Base-by-base conservation (phyloP, 2,888 invertebrate genomes). In the Andrena hattorfiana region DNA sequence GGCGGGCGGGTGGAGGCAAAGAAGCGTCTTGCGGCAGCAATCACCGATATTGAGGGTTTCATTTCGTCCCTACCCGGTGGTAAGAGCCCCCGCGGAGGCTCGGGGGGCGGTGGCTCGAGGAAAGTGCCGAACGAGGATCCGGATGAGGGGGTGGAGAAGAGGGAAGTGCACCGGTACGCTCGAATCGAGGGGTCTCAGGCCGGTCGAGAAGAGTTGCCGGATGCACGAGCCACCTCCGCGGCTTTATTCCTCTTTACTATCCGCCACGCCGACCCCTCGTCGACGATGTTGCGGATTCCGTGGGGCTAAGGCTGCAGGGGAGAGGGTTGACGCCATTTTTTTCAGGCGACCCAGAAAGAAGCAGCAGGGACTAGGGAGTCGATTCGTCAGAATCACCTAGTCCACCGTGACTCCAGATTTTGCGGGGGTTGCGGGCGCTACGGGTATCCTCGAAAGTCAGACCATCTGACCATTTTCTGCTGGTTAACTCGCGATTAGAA, bases 31-130 rank as follows among this genome's bases (percentile, higher is more conserved):
- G 93, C 90, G 92, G 91, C 90, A 91, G 93, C 93, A 94, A 94
- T 94, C 94, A 93, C 93, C 93, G 93, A 94, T 94, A 94, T 94
- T 94, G 93, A 94, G 92, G 92, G 90, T 93, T 94, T 94, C 93
- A 93, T 94, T 94, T 94, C 93, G 90, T 93, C 91, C 91, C 91
- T 90, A 35, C 81, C 56, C 56, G 81, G 69, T 64, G 81, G 84
- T 71, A 77, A 87, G 85, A 83, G 85, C 66, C 71, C 56, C 26
- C 13, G 5, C 35, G 54, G 63, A 32, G 68, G 81, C 49, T 51
- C 10, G 72, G 69, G 73, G 70, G 59, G 48, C 60, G 71, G 71
- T 35, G 78, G 75, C 28, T 69, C 63, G 70, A 63, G 81, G 72
- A 81, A 89, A 75, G 73, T 73, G 83, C 75, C 73, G 81, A 69